Evolutionary conservation across 1,140 invertebrate species (phyloP).

Genomic region (Bombus superbus): DNA sequence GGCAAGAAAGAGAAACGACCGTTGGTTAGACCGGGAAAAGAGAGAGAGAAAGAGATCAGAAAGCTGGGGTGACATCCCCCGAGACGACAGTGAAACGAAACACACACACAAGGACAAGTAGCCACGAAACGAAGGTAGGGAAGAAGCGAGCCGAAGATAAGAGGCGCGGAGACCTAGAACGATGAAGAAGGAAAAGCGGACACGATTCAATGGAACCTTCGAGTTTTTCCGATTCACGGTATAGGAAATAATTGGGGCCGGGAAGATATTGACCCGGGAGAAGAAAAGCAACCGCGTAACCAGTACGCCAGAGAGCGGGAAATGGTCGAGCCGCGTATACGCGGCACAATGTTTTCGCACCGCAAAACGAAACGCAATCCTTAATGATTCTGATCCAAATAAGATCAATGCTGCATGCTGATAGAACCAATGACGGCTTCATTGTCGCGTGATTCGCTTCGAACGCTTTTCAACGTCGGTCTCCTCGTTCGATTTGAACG

Average conservation of each 20-base stretch:
- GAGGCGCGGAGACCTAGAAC: constrained; percentile 39
- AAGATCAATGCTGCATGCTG: constrained; percentile 43
- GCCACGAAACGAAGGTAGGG: not conserved
- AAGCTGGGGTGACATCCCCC: constrained; percentile 54
- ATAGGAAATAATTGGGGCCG: constrained; percentile 62
- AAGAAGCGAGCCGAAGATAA: constrained; percentile 43
- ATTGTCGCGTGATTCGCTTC: constrained; percentile 28
- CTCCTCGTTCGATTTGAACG: not conserved
- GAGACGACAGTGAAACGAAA: constrained; percentile 59
- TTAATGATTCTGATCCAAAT: constrained; percentile 70
- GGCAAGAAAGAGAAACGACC: not conserved
- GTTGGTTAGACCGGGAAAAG: not conserved
- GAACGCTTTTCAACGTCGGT: constrained; percentile 16
- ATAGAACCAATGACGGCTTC: constrained; percentile 42
- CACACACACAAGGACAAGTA: constrained; percentile 52
- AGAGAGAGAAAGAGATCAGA: constrained; percentile 31
- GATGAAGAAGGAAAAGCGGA: constrained; percentile 28
- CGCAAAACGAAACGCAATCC: constrained; percentile 60
- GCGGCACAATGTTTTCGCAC: constrained; percentile 27
- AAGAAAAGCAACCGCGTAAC: constrained; percentile 28
- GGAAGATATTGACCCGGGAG: constrained; percentile 51
- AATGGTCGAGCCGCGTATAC: constrained; percentile 38
- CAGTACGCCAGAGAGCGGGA: constrained; percentile 18
- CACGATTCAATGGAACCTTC: constrained; percentile 64
- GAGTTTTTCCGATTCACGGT: constrained; percentile 59